Percentiles rank a stretch among this genome's conserved stretches.
Conservation (phyloP, 2,888 invertebrate genomes). For the Phlogophora meticulosa region DNA sequence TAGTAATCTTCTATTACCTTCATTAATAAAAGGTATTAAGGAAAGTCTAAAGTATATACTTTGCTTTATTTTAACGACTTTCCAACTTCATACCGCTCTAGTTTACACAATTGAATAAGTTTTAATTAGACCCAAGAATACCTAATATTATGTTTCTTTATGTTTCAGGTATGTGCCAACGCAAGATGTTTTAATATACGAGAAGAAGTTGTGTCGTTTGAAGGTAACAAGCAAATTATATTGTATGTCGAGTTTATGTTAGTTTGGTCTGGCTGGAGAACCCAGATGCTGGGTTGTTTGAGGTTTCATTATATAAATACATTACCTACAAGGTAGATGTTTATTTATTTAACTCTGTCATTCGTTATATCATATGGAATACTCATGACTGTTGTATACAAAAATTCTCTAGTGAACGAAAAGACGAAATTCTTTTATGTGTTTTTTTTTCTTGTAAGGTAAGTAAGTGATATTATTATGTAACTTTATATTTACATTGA, state of each 20-base stretch:
- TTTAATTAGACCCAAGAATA: constrained; percentile 41
- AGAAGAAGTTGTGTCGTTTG: constrained; percentile 56
- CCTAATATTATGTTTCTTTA: constrained; percentile 48
- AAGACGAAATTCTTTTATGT: background rate
- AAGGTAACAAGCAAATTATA: constrained; percentile 62
- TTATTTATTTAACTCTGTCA: constrained; percentile 16
- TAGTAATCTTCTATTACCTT: no score
- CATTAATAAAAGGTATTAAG: background rate
- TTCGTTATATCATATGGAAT: background rate
- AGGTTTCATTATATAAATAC: constrained; percentile 18
- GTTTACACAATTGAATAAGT: constrained; percentile 21
- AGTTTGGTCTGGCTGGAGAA: constrained; percentile 25
- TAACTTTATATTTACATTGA: no score
- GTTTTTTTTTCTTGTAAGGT: background rate
- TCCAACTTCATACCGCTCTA: background rate
- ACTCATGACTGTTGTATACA: no score
- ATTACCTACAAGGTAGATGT: background rate
- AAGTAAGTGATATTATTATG: no score
- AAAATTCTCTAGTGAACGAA: background rate
- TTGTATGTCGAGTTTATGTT: constrained; percentile 39
- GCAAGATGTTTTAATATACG: constrained; percentile 48
- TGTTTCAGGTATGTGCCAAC: constrained; percentile 61
- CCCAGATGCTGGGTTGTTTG: constrained; percentile 41
- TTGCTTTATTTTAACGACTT: constrained; percentile 4
- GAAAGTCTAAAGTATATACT: background rate